Conservation (phyloP, 2,888 invertebrate species). For the Cybosia mesomella region DNA sequence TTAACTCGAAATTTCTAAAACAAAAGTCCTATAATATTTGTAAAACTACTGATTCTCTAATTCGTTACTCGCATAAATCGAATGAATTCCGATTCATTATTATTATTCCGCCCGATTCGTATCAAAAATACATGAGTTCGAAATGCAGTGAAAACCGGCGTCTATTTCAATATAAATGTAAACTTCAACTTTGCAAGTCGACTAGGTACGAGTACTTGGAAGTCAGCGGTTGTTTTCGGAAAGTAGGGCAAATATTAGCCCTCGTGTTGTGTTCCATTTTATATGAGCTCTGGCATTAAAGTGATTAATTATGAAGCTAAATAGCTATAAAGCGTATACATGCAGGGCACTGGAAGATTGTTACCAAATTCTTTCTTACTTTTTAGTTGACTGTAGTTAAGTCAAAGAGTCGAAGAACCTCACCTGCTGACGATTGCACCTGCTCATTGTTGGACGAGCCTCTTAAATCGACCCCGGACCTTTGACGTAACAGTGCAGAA, state of each 20-base stretch:
- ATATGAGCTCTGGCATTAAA: neutral
- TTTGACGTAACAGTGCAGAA: neutral
- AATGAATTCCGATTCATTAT: conserved; percentile 12
- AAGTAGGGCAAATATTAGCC: neutral
- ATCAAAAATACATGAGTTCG: conserved; percentile 46
- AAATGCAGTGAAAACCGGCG: conserved; percentile 24
- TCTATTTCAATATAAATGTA: conserved; percentile 37
- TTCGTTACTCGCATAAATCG: conserved; percentile 13
- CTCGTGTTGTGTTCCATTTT: neutral
- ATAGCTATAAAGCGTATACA: neutral
- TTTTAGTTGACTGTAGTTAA: neutral
- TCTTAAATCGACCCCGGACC: neutral
- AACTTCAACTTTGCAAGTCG: conserved; percentile 17
- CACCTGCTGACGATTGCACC: too few species aligned
- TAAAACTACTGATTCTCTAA: conserved; percentile 17
- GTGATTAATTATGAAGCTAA: neutral
- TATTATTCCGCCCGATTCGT: conserved; percentile 33
- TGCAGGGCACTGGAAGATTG: neutral
- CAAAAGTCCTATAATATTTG: neutral
- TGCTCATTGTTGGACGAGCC: too few species aligned
- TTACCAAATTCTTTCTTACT: neutral
- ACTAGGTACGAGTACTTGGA: neutral
- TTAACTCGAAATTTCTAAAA: neutral
- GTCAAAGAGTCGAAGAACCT: too few species aligned
- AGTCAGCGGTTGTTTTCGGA: neutral